These are phyloP conservation scores for Apostichopus leukothele DNA, from an alignment of 53 echinoderm and acorn worm species.

Conservation along the genomic window DNA sequence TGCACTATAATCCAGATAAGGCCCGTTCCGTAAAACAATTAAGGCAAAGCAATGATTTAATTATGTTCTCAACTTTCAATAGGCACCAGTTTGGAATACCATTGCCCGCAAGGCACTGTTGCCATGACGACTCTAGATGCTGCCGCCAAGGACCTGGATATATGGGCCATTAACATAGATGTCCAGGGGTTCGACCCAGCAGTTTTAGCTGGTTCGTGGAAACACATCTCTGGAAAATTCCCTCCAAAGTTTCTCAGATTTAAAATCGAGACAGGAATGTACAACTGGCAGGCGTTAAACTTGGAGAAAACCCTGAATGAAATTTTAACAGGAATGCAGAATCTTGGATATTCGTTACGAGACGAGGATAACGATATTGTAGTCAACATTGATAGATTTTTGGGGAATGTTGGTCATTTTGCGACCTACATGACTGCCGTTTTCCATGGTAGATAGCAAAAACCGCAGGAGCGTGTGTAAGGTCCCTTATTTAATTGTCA, in stretches of 20 bases:
- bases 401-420: constrained; percentile 59
- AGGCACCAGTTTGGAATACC: constrained; percentile 21
- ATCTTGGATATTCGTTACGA: constrained; percentile 64
- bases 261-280: constrained; percentile 32
- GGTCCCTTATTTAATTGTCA: no score
- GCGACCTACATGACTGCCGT: constrained; percentile 58
- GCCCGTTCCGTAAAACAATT: no score
- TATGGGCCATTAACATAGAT: constrained; percentile 72
- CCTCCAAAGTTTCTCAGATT: constrained; percentile 61
- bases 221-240: constrained; percentile 50
- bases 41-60: no score
- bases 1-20: no score
- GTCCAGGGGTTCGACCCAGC: constrained; percentile 68
- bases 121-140: constrained; percentile 60
- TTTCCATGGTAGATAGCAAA: background rate
- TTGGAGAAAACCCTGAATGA: constrained; percentile 50
- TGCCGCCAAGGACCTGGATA: constrained; percentile 47
- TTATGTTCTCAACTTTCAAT: background rate
- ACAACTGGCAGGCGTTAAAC: constrained; percentile 52
- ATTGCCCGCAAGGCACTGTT: constrained; percentile 50
- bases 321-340: constrained; percentile 58
- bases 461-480: background rate
- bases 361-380: constrained; percentile 59
- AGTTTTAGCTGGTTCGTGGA: constrained; percentile 63
- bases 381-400: constrained; percentile 50